Evolutionary conservation across 2,113 vertebrate genomes (phyloP).

Genomic region (Tetraodon nigroviridis): DNA sequence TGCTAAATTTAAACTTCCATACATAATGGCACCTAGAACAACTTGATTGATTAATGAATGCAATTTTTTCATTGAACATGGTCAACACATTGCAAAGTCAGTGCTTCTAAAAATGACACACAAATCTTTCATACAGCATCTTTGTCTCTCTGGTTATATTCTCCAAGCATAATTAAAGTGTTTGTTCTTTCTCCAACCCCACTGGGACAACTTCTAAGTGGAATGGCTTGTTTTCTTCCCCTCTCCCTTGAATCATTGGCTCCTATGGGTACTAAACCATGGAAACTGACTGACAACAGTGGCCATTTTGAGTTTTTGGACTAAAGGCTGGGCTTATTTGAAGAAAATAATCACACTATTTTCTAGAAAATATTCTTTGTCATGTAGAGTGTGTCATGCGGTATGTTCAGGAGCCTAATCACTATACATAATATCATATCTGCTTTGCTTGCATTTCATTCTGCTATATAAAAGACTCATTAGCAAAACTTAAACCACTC

Average conservation of each 20-base stretch:
- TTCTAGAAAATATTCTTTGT: neutral
- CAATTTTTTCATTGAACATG: neutral
- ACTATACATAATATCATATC: neutral
- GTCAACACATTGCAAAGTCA: constrained; percentile 1
- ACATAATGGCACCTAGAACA: neutral
- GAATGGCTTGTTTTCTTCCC: constrained; percentile 64
- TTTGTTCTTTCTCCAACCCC: constrained; percentile 64
- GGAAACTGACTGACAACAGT: constrained; percentile 65
- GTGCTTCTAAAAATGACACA: constrained; percentile 3
- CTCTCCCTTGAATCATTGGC: constrained; percentile 46
- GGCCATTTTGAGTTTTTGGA: constrained; percentile 28
- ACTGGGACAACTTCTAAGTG: constrained; percentile 37
- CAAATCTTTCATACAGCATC: constrained; percentile 8
- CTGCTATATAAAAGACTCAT: too few relatives aligned
- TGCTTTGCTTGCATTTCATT: neutral
- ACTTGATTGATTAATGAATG: neutral
- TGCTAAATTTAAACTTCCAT: constrained; percentile 1
- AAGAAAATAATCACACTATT: constrained; percentile 5
- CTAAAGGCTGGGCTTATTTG: constrained; percentile 10
- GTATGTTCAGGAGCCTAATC: neutral
- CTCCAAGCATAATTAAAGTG: constrained; percentile 71
- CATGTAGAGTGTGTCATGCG: neutral
- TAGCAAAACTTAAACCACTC: too few relatives aligned
- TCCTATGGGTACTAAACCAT: constrained; percentile 58
- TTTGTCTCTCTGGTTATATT: constrained; percentile 20